Evolutionary conservation across 2,888 invertebrate species (phyloP).

Genomic region (Malthinus flaveolus): DNA sequence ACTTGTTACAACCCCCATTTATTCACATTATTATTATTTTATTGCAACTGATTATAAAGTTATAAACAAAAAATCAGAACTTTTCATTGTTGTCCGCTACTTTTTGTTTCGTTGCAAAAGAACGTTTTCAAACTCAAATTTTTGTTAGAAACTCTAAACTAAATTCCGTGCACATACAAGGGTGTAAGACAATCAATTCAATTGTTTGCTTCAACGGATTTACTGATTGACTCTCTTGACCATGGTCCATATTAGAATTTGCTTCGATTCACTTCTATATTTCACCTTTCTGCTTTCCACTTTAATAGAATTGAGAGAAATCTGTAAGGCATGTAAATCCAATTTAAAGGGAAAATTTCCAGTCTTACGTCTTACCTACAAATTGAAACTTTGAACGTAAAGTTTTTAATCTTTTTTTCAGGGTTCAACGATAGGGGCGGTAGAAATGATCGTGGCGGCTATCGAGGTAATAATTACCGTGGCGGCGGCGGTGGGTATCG

Average conservation of each 20-base stretch:
- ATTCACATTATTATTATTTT: conserved; percentile 26
- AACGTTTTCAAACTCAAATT: neutral
- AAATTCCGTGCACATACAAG: conserved; percentile 2
- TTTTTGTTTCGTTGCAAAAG: neutral
- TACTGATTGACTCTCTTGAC: conserved; percentile 29
- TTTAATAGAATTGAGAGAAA: neutral
- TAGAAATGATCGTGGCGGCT: neutral
- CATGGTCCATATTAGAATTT: conserved; percentile 20
- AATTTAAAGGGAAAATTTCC: neutral
- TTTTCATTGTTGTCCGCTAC: neutral
- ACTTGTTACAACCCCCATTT: conserved; percentile 21
- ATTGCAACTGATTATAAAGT: conserved; percentile 20
- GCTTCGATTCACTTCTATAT: conserved; percentile 11
- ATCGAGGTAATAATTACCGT: neutral
- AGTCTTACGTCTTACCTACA: too few species aligned
- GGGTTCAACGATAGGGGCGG: neutral
- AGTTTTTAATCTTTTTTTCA: neutral
- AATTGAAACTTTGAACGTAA: neutral
- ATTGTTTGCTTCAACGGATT: conserved; percentile 29
- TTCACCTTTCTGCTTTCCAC: conserved; percentile 8
- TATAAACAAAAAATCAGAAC: neutral
- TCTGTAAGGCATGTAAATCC: neutral
- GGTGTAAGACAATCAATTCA: conserved; percentile 25
- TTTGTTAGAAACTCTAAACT: conserved; percentile 1
- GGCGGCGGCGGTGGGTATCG: neutral